Base-by-base conservation (phyloP, 2,888 invertebrate genomes). In the Pristionchus fissidentatus region DNA sequence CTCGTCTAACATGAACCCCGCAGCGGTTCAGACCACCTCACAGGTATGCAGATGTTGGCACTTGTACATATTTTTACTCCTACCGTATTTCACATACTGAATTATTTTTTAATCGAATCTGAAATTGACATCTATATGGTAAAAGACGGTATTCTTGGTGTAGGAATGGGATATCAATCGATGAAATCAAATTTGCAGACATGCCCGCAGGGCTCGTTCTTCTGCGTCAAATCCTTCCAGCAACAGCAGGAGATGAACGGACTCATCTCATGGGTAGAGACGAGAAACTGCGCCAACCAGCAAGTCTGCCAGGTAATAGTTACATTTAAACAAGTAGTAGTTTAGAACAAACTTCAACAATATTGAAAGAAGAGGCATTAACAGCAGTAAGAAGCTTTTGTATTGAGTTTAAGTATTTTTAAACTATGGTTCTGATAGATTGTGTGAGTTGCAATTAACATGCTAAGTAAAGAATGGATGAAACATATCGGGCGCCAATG, bases 171-270 rank as follows among this genome's bases (percentile, higher is more conserved):
- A n/a, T n/a, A 10, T 49, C 49, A 19, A 49, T 49, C 49, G 10
- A n/a, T n/a, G n/a, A n/a, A n/a, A n/a, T n/a, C n/a, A n/a, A n/a
- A n/a, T n/a, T 75, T 79, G 13, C 79, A 79, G 79, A 41, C 38
- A 15, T 88, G 88, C 79, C 87, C 88, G 22, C 66, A 78, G 55
- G 85, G 87, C 38, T 81, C 87, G 26, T 85, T 84, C 84, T 88
- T 84, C 83, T 88, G 88, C 83, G 86, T 86, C 84, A 88, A 88
- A 73, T 84, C 84, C 62, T 87, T 85, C 83, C 66, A 85, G 66
- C 85, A 87, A 83, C 79, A 83, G 2, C 84, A 85, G 22, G 87
- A 88, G 73, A 80, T 85, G 84, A 85, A 85, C 81, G 86, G 86
- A 52, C 84, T 84, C 60, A 85, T 85, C 60, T 84, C 86, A 0